Evolutionary conservation across 2,113 vertebrate species (phyloP).

Genomic region (Amazona guildingii): DNA sequence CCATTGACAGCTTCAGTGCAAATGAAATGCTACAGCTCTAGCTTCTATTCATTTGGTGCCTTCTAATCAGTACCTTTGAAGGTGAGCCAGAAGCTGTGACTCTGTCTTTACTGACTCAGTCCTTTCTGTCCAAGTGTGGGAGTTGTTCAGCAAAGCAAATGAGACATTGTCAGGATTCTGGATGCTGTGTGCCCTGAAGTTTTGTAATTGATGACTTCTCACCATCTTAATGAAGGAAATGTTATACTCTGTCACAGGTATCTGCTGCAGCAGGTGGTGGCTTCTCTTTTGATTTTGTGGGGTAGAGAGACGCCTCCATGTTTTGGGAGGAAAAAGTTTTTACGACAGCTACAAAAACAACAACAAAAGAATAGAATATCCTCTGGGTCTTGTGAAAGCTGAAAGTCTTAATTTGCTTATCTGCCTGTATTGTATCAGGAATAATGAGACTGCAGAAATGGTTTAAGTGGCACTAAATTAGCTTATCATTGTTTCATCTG

Average conservation of each 20-base stretch:
- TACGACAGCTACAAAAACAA: neutral
- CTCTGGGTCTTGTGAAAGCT: neutral
- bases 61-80: neutral
- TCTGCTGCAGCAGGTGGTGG: neutral
- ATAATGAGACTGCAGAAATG: neutral
- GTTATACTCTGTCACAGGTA: neutral
- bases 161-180: neutral
- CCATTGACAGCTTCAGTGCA: neutral
- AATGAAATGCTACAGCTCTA: neutral
- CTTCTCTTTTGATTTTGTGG: neutral
- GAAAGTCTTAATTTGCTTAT: neutral
- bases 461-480: neutral
- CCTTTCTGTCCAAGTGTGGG: neutral
- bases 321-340: neutral
- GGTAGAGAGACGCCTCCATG: neutral
- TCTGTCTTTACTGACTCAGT: neutral
- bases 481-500: neutral
- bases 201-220: neutral
- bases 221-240: neutral
- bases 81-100: neutral
- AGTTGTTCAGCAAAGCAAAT: neutral
- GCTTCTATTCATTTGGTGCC: neutral
- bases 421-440: neutral
- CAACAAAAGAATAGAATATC: neutral
- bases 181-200: neutral